Base-by-base conservation (phyloP, 37 sponge, comb jelly and placozoan genomes). In the Spongia lamella region DNA sequence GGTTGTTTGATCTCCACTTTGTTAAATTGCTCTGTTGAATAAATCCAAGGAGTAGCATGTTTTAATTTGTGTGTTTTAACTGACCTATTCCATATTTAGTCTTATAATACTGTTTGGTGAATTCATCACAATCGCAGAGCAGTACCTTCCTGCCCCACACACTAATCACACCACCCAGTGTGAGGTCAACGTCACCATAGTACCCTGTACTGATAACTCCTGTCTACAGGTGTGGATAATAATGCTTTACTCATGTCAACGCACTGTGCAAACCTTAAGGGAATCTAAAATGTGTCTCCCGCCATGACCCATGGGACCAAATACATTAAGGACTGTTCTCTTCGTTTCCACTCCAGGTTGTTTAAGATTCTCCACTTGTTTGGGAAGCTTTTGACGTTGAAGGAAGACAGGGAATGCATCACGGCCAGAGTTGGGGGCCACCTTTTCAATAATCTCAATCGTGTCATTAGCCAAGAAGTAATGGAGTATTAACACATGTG, bases 381-480 rank as follows among this genome's bases (percentile, higher is more conserved):
- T 97, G 30, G 86, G 91, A 6, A 97, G 87, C 26, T 63, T 49
- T 26, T 76, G 65, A 32, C 98, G 59, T 21, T 69, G 68, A n/a
- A 97, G 84, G 75, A 94, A 97, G 61, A 92, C 78, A 40, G 98
- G 86, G 29, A 87, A 77, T 39, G 95, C 85, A 81, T 97, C 98
- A 20, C 98, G 73, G 11, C 95, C 95, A 56, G 93, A 80, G 75
- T 97, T 97, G 38, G 84, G 80, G 9, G 81, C 82, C 50, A 94
- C 83, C 56, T 82, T 86, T 70, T 97, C 98, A 60, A 87, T 50
- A 0, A 97, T 61, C 70, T 97, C 98, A 53, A 94, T 66, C 0
- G 98, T 97, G 68, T 94, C 95, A 80, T 97, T 95, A 40, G 98
- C 98, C 37, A 97, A 82, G 77, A 89, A 94, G 67, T 94, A 97